A percentile compares a stretch with the other conserved stretches of the same genome.
These are phyloP conservation scores for Hestina assimilis DNA, from an alignment of 1,140 invertebrate genomes.

Conservation along the genomic window DNA sequence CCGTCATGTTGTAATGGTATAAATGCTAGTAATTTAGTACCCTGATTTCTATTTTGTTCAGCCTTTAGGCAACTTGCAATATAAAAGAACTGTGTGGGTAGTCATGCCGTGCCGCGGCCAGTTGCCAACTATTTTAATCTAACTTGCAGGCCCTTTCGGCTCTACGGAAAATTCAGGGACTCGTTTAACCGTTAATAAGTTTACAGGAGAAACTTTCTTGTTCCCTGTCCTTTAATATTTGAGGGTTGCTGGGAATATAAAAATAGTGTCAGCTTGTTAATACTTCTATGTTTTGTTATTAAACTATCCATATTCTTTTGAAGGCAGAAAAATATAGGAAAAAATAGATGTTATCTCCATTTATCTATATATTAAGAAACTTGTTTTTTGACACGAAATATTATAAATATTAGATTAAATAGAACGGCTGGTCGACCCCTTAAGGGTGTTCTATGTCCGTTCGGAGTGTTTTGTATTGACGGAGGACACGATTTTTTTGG, in stretches of 20 bases:
- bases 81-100: not conserved
- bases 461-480: too few species aligned
- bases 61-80: not conserved
- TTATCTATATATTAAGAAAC: too few species aligned
- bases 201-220: slow-evolving; percentile 15
- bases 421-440: too few species aligned
- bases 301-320: too few species aligned
- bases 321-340: too few species aligned
- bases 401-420: too few species aligned
- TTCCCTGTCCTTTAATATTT: not conserved
- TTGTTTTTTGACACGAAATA: too few species aligned
- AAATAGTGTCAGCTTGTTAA: not conserved
- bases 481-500: too few species aligned
- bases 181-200: slow-evolving; percentile 50
- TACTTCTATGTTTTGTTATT: too few species aligned
- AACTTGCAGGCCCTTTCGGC: slow-evolving; percentile 36
- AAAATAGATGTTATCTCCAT: too few species aligned
- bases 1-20: too few species aligned
- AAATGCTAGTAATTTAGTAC: not conserved
- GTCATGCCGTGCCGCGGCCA: slow-evolving; percentile 3
- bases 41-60: not conserved
- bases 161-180: slow-evolving; percentile 40
- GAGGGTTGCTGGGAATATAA: not conserved
- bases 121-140: slow-evolving; percentile 54
- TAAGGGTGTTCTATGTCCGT: too few species aligned